These are phyloP conservation scores for Brienomyrus brachyistius DNA, from an alignment of 2,113 vertebrate species.

Conservation along the genomic window DNA sequence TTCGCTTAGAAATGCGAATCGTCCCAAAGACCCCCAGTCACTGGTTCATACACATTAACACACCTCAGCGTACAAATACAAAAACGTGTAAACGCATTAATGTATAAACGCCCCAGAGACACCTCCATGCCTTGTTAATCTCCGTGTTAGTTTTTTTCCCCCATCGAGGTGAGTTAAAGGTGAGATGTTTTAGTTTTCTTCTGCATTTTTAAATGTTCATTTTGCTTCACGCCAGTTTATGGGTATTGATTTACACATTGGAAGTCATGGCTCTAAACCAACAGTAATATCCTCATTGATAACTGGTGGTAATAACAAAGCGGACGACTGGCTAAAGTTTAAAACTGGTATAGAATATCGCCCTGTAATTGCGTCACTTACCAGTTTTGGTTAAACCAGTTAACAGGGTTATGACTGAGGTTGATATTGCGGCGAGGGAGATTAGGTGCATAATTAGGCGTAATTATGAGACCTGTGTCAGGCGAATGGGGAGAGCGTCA, in stretches of 20 bases:
- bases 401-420: background rate
- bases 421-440: background rate
- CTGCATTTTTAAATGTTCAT: background rate
- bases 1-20: background rate
- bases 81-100: background rate
- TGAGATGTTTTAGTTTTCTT: background rate
- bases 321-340: background rate
- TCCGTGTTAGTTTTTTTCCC: background rate
- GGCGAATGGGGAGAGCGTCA: background rate
- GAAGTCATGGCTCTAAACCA: background rate
- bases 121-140: background rate
- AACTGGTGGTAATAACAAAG: background rate
- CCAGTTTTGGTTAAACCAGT: background rate
- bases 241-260: background rate
- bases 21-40: background rate
- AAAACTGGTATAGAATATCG: background rate
- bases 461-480: background rate
- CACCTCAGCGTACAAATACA: background rate
- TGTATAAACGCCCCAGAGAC: background rate
- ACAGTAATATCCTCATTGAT: background rate
- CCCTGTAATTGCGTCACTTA: background rate
- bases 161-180: background rate
- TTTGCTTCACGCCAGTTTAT: background rate
- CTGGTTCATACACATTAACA: background rate
- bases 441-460: background rate